phyloP scores from a whole-genome alignment of 2,888 invertebrate genomes.

The Petrophora chlorosata region DNA sequence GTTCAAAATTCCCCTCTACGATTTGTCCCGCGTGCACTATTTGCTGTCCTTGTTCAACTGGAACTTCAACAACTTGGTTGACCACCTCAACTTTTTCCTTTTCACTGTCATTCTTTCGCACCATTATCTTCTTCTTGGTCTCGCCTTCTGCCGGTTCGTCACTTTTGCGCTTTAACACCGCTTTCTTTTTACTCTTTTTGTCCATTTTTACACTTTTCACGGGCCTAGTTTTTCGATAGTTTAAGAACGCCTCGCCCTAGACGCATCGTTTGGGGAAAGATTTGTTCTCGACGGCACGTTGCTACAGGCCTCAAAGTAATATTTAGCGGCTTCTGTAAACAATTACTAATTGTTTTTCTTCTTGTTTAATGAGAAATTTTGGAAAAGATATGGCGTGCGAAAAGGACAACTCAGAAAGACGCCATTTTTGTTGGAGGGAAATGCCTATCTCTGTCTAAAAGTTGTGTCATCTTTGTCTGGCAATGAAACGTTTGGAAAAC shows the following conservation, averaged over 20 bases:
- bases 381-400: slow-evolving; percentile 59
- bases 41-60: slow-evolving; percentile 76
- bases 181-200: slow-evolving; percentile 80
- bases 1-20: slow-evolving; percentile 78
- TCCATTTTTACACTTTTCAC: slow-evolving; percentile 71
- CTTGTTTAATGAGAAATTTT: slow-evolving; percentile 45
- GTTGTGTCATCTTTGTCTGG: slow-evolving; percentile 4
- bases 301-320: slow-evolving; percentile 5
- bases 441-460: slow-evolving; percentile 33
- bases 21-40: slow-evolving; percentile 76
- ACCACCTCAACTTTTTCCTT: slow-evolving; percentile 75
- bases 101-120: slow-evolving; percentile 62
- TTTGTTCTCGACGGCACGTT: not conserved
- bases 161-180: slow-evolving; percentile 77
- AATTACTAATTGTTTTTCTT: slow-evolving; percentile 43
- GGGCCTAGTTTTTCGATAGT: slow-evolving; percentile 23
- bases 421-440: slow-evolving; percentile 65
- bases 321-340: slow-evolving; percentile 38
- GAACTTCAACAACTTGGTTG: slow-evolving; percentile 76
- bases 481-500: not conserved
- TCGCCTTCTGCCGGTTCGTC: slow-evolving; percentile 71
- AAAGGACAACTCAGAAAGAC: slow-evolving; percentile 78
- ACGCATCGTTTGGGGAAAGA: slow-evolving; percentile 50
- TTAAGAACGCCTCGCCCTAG: slow-evolving; percentile 55
- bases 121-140: slow-evolving; percentile 72